These are phyloP conservation scores for Garra rufa DNA, from an alignment of 2,113 vertebrate species.

Conservation along the genomic window DNA sequence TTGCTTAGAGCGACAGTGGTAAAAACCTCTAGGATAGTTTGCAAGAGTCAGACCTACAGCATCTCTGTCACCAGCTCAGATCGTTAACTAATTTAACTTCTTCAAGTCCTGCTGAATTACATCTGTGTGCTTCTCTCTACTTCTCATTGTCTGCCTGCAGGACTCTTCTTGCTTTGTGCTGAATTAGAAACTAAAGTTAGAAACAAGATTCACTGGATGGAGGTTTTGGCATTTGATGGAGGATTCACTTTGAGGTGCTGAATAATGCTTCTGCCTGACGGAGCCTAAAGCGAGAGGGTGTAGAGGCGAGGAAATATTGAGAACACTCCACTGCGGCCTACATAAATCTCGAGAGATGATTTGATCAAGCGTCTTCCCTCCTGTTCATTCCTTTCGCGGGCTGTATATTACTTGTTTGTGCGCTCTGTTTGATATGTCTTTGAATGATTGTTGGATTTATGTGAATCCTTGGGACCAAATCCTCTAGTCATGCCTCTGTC, in stretches of 20 bases:
- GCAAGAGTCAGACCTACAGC: neutral
- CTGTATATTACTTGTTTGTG: conserved; percentile 22
- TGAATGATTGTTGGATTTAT: neutral
- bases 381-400: neutral
- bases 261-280: conserved; percentile 5
- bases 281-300: conserved; percentile 3
- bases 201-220: neutral
- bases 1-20: neutral
- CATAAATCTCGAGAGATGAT: conserved; percentile 17
- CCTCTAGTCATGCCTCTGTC: neutral
- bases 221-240: conserved; percentile 1
- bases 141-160: neutral
- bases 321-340: conserved; percentile 1
- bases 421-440: neutral
- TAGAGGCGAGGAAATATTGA: conserved; percentile 16
- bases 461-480: neutral
- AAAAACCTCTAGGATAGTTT: neutral
- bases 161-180: neutral
- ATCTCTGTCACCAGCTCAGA: neutral
- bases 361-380: neutral
- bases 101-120: neutral
- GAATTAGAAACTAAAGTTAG: conserved; percentile 23
- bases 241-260: conserved; percentile 20
- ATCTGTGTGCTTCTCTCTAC: neutral
- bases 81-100: neutral